Evolutionary conservation across 2,888 invertebrate species (phyloP), one percentile per base, ranked within the genome.

Genomic region (Yponomeuta malinellus): DNA sequence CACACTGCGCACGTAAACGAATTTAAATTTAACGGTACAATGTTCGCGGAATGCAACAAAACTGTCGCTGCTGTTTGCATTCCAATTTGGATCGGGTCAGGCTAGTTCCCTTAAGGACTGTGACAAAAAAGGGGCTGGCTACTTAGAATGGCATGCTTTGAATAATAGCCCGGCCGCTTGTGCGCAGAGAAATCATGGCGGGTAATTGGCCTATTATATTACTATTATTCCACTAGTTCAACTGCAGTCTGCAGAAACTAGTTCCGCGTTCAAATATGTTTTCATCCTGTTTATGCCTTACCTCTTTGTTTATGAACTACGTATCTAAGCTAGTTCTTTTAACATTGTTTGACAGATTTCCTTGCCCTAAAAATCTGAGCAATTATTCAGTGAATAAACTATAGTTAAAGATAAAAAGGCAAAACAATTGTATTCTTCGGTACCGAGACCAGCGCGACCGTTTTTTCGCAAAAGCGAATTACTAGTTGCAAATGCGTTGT

Each of bases 1-100:
- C 75, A 69, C 71, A 73, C 74, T 77, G 70, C 73, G 72, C 69
- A 73, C 74, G 74, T 76, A 79, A 81, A 79, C 84, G 81, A 83
- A 90, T 90, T 89, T 87, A 90, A 89, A 88, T 86, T 85, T 89
- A 90, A 90, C 91, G 91, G 91, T 85, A 90, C 83, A 77, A 76
- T 73, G 72, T 31, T 64, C 33, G 73, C 72, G 85, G 89, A 88
- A 89, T 87, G 90, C 86, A 89, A 89, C 83, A 76, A 75, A 74
- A 74, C 77, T 75, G 43, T 70, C 48, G 59, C 33, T 43, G 9
- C 43, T 10, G 78, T 80, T 77, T 76, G 83, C 88, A 87, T 89
- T 88, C 86, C 86, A 77, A 80, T 80, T 80, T 78, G 81, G 83
- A 83, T 78, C 80, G 77, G 76, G 76, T 75, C 76, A 72, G 75